Conservation (phyloP, 2,888 invertebrate genomes). For the Xanthia icteritia region DNA sequence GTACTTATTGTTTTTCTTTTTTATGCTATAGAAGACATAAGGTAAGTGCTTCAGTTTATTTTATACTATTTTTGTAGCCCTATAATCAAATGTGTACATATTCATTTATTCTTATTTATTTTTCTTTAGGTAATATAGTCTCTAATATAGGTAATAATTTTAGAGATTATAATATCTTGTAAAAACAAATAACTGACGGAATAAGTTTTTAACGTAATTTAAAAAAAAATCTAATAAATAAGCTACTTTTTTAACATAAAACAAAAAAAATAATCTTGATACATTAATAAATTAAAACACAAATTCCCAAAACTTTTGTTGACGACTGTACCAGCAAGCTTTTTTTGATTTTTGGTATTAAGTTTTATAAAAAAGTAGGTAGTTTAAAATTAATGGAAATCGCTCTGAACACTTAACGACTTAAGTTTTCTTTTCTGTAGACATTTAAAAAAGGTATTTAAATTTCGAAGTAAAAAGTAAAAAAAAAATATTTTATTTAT, state of each 20-base stretch:
- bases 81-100: neutral
- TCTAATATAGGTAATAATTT: too few species aligned
- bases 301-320: neutral
- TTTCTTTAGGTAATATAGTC: too few species aligned
- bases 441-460: neutral
- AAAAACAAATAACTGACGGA: neutral
- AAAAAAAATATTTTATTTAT: neutral
- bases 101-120: neutral
- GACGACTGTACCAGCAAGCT: constrained; percentile 11
- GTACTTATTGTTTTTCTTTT: constrained; percentile 7
- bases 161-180: too few species aligned
- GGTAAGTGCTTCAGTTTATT: constrained; percentile 68
- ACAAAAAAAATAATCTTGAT: neutral
- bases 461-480: neutral
- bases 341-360: too few species aligned
- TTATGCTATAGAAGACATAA: constrained; percentile 47
- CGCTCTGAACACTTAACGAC: neutral
- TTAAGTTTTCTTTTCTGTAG: neutral
- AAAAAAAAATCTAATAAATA: neutral
- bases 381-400: constrained; percentile 5
- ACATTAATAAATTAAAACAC: neutral
- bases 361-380: neutral
- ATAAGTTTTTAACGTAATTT: neutral
- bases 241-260: too few species aligned
- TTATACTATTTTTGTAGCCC: neutral